phyloP scores from a whole-genome alignment of 2,888 invertebrate species.

The Chalcosyrphus nemorum region DNA sequence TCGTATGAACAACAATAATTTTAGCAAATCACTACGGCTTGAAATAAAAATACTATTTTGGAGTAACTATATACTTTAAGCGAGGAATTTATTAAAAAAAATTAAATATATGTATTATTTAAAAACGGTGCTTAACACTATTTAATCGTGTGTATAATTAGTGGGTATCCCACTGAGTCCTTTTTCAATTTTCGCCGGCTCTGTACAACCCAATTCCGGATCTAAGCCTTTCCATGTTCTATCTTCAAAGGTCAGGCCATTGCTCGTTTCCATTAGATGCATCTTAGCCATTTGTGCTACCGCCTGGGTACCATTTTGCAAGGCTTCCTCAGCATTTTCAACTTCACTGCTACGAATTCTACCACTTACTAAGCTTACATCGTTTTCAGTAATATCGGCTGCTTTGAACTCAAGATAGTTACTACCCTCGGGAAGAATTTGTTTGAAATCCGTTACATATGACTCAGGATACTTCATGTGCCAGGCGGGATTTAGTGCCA shows the following conservation, averaged over 20 bases:
- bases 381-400: conserved; percentile 83
- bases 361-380: conserved; percentile 90
- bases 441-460: conserved; percentile 89
- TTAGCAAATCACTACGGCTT: too few species aligned
- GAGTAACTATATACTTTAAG: conserved; percentile 12
- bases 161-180: conserved; percentile 91
- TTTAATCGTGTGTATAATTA: conserved; percentile 83
- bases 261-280: conserved; percentile 79
- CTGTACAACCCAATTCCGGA: conserved; percentile 89
- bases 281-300: conserved; percentile 77
- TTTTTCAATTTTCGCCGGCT: conserved; percentile 86
- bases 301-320: conserved; percentile 75
- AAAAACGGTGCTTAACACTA: neutral
- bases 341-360: conserved; percentile 83
- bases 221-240: conserved; percentile 94
- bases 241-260: conserved; percentile 81
- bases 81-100: conserved; percentile 50
- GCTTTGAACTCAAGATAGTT: conserved; percentile 83
- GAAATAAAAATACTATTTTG: too few species aligned
- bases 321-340: conserved; percentile 52
- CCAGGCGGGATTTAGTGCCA: conserved; percentile 87
- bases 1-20: too few species aligned
- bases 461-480: conserved; percentile 83
- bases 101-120: too few species aligned
- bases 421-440: conserved; percentile 86